Base-by-base conservation (phyloP, 2,888 invertebrate species). In the Nasonia oneida region DNA sequence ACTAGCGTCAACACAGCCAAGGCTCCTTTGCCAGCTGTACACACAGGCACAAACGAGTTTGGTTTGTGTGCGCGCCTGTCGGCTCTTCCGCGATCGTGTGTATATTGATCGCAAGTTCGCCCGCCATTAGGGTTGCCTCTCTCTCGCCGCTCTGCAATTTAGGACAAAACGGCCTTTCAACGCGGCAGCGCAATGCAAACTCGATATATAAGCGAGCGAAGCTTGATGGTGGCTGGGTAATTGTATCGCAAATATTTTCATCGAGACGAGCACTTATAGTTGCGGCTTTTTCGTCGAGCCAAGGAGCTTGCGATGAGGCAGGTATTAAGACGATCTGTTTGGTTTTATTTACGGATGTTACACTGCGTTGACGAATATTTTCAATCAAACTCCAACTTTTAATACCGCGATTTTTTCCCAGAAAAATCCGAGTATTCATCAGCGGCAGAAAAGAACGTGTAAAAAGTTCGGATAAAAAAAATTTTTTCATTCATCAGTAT, bases 101-200 rank as follows among this genome's bases (percentile, higher is more conserved):
- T 79, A 33, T 70, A 80, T 80, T 50, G 77, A 61, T 47, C 76
- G 33, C 57, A 18, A 75, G 53, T 29, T 73, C 64, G 57, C 61
- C 61, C 67, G 37, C 64, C 75, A 78, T 79, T 64, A 74, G 64
- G 84, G 33, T 79, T 84, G 64, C 77, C 83, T 81, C 64, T 29
- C 29, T 37, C 37, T 61, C 79, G 64, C 8, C 23, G 73, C 73
- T 61, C 18, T 37, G 79, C 84, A 84, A 84, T 84, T 84, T 84
- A 39, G 84, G 74, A 79, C 79, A 74, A 74, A 74, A 67, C 47
- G 47, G 53, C 67, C 81, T 80, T 80, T 80, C 80, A 80, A 50
- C 80, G 50, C 33, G 50, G n/a, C 37, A 29, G n/a, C 29, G 61
- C 8, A 37, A 64, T 29, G 47, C 75, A 53, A 82, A 82, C 75